Conservation (phyloP, 2,888 invertebrate species). For the Rhagonycha lutea region DNA sequence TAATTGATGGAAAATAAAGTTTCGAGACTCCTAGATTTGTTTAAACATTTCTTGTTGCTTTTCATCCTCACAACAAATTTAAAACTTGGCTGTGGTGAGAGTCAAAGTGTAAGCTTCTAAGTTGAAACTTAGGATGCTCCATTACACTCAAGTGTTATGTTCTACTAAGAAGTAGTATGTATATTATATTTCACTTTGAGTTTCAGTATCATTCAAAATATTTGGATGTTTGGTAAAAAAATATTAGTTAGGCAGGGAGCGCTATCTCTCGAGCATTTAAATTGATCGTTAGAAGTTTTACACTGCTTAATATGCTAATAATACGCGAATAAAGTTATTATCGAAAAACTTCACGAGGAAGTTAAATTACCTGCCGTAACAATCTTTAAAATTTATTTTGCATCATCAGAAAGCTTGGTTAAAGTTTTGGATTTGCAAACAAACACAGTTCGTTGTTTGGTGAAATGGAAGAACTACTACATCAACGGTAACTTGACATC, state of each 20-base stretch:
- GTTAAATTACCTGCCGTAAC: not conserved
- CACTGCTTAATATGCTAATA: not conserved
- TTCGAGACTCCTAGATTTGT: not conserved
- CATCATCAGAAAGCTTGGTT: not conserved
- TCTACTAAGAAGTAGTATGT: not conserved
- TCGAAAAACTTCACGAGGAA: too few species aligned
- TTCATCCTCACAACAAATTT: not conserved
- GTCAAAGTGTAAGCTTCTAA: not conserved
- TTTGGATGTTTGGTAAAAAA: not conserved
- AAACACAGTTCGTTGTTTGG: not conserved
- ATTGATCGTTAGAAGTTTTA: not conserved
- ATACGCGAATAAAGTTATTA: not conserved
- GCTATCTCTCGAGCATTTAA: not conserved
- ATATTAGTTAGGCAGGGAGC: not conserved
- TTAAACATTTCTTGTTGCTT: not conserved
- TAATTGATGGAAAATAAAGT: not conserved
- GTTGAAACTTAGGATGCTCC: not conserved
- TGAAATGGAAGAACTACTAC: not conserved
- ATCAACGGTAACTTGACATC: not conserved
- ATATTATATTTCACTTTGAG: not conserved
- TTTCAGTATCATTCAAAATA: not conserved
- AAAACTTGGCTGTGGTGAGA: not conserved
- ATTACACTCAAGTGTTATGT: not conserved
- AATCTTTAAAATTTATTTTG: not conserved
- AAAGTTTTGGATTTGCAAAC: not conserved